These are phyloP conservation scores for Glyphotaelius pellucidus DNA, from an alignment of 2,888 invertebrate genomes.

Conservation along the genomic window DNA sequence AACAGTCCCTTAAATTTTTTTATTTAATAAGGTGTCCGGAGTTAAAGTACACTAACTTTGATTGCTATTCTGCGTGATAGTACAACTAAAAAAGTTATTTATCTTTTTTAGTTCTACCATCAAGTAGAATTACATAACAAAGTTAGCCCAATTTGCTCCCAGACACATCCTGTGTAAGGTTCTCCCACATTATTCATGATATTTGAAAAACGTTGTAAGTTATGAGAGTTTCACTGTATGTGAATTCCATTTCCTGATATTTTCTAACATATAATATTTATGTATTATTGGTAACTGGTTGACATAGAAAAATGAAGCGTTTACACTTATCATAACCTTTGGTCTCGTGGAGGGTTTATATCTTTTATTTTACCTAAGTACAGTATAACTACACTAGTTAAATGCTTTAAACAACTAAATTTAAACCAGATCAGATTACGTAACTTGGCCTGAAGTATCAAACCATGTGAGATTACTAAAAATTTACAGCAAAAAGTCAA, in stretches of 20 bases:
- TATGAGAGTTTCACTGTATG: not conserved
- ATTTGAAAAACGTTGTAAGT: not conserved
- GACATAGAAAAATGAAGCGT: not conserved
- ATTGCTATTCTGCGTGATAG: no score
- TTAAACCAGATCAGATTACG: not conserved
- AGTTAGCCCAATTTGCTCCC: no score
- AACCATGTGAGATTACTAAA: not conserved
- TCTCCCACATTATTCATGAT: not conserved
- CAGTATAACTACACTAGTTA: not conserved
- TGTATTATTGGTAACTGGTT: not conserved
- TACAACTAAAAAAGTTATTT: no score
- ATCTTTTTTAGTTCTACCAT: no score
- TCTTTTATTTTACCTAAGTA: constrained; percentile 22
- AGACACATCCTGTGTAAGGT: not conserved
- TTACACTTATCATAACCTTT: constrained; percentile 42
- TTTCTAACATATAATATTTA: not conserved
- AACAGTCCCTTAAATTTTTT: not conserved
- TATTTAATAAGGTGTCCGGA: not conserved
- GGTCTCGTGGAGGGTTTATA: constrained; percentile 42
- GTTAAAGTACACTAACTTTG: no score
- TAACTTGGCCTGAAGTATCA: not conserved
- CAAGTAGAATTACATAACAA: no score
- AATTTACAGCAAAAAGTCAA: not conserved
- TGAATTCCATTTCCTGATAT: not conserved
- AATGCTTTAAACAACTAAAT: not conserved